Evolutionary conservation across 2,888 invertebrate species (phyloP).

Genomic region (Hirtodrosophila duncani): DNA sequence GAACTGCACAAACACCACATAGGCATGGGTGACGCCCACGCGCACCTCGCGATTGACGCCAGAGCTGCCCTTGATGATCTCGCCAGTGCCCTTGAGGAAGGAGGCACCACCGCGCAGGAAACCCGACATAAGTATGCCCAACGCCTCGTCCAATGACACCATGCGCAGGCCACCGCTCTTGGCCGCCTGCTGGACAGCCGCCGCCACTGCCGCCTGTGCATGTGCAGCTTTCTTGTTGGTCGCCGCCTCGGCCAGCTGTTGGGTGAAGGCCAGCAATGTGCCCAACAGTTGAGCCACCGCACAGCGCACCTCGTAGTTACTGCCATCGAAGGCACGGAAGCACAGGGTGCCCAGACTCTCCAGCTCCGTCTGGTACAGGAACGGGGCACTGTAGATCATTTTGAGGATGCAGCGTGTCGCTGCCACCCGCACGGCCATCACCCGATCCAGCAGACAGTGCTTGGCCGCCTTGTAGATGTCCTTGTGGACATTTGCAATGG

Average conservation of each 20-base stretch:
- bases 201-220: conserved; percentile 29
- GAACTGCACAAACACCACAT: conserved; percentile 95
- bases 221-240: conserved; percentile 67
- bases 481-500: conserved; percentile 89
- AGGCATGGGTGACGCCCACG: conserved; percentile 98
- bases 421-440: conserved; percentile 94
- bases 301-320: conserved; percentile 94
- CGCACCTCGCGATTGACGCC: conserved; percentile 96
- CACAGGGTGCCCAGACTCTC: conserved; percentile 95
- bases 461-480: conserved; percentile 95
- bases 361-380: conserved; percentile 91
- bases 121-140: conserved; percentile 94
- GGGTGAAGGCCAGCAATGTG: conserved; percentile 84
- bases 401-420: conserved; percentile 94
- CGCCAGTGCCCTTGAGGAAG: conserved; percentile 94
- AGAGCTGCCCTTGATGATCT: conserved; percentile 96
- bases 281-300: conserved; percentile 95
- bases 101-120: conserved; percentile 96
- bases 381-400: conserved; percentile 91
- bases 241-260: conserved; percentile 82
- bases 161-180: conserved; percentile 75
- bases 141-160: conserved; percentile 92
- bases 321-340: conserved; percentile 93
- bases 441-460: conserved; percentile 92
- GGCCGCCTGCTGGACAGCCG: conserved; percentile 53